Conservation (phyloP, 1,140 invertebrate species). For the Patella vulgata region DNA sequence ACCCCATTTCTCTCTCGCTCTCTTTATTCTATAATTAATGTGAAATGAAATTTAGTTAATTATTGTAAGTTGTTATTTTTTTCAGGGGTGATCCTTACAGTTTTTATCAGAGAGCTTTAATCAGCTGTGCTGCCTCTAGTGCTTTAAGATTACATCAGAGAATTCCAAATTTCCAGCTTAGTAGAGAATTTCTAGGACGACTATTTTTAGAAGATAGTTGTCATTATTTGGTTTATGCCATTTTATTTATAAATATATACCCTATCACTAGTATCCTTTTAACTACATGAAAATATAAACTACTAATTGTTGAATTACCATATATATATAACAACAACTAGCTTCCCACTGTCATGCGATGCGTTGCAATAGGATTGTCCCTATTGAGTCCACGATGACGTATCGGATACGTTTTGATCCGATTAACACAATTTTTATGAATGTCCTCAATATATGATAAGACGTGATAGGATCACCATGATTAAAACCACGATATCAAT, state of each 20-base stretch:
- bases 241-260: conserved; percentile 90
- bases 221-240: conserved; percentile 94
- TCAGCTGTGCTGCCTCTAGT: conserved; percentile 92
- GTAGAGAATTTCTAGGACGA: conserved; percentile 80
- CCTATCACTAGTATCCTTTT: conserved; percentile 86
- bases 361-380: too few species aligned
- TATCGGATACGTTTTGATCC: too few species aligned
- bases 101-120: conserved; percentile 89
- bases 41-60: too few species aligned
- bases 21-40: too few species aligned
- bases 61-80: too few species aligned
- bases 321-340: neutral
- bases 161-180: conserved; percentile 82
- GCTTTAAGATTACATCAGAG: conserved; percentile 93
- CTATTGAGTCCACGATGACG: too few species aligned
- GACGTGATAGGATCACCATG: too few species aligned
- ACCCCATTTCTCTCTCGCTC: too few species aligned
- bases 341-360: too few species aligned
- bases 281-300: neutral
- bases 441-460: too few species aligned
- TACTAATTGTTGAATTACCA: neutral
- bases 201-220: conserved; percentile 92
- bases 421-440: too few species aligned
- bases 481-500: too few species aligned
- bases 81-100: conserved; percentile 79